Base-by-base conservation (phyloP, 2,797 vertebrate genomes). In the Sebastes vulpes region DNA sequence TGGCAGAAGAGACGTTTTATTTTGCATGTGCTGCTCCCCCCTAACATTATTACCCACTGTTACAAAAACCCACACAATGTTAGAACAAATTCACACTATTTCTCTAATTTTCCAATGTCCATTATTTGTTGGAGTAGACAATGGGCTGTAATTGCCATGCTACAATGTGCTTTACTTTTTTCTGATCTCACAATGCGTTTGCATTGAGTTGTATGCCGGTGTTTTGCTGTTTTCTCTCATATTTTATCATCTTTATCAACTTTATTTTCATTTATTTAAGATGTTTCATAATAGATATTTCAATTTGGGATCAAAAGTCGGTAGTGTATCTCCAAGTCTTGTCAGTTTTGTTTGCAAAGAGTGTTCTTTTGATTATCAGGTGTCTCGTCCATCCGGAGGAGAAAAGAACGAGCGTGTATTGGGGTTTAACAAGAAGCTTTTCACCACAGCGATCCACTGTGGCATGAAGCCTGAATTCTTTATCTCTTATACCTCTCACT, bases 21-120 rank as follows among this genome's bases (percentile, higher is more conserved):
- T 91, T 75, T 71, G 25, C 78, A 73, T 70, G 64, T 16, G 72
- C 46, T 54, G 60, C 75, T 65, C 25, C 28, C 35, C 58, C 70
- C 35, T n/a, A 66, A 71, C 58, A 81, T 76, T 72, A 87, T 86
- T 77, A 74, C 73, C 82, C 71, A 58, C 26, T 75, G 60, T 78
- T 70, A 58, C n/a, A 75, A 81, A 89, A 73, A 78, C 68, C 21
- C 59, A 70, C 78, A 81, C 69, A 29, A 8, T 81, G 54, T 58
- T 8, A 29, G 26, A 66, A 59, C 68, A 78, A 61, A 81, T 71
- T 83, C 28, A 18, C 79, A 72, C 18, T 11, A 5, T 73, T 42
- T 5, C 53, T 60, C 29, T 60, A 20, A 75, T 81, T 73, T 61
- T 26, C 56, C 18, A 9, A 9, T 66, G 69, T 67, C 38, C n/a